Conservation (phyloP, 2,797 vertebrate species). For the Chloroceryle inda region DNA sequence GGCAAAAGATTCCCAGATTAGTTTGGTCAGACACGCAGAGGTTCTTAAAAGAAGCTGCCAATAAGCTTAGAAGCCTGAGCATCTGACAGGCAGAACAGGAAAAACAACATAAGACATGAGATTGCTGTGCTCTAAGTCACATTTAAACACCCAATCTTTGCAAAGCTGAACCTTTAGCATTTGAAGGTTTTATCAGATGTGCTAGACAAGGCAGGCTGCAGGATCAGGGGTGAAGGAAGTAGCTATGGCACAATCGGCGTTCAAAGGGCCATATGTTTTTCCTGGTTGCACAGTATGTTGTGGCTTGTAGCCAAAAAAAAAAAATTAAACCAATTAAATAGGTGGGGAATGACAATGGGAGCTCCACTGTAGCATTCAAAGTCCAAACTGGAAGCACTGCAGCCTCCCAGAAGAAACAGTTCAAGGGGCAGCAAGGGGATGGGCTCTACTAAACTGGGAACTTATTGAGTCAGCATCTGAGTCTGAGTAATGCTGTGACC, state of each 20-base stretch:
- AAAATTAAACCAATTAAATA: neutral
- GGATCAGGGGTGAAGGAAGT: neutral
- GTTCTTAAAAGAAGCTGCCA: slow-evolving; percentile 35
- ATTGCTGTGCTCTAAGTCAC: neutral
- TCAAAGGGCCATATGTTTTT: neutral
- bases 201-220: neutral
- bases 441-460: neutral
- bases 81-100: slow-evolving; percentile 9
- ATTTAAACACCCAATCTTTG: neutral
- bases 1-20: slow-evolving; percentile 32
- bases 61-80: slow-evolving; percentile 21
- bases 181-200: neutral
- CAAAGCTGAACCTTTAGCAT: neutral
- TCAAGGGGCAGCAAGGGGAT: too few species aligned
- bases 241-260: fast-evolving
- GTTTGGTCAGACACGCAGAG: neutral
- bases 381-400: neutral
- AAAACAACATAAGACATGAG: neutral
- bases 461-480: neutral
- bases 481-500: neutral
- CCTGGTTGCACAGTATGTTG: neutral
- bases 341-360: neutral
- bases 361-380: neutral
- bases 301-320: neutral
- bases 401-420: neutral